Base-by-base conservation (phyloP, 1,140 invertebrate genomes). In the Drosophila carrolli region DNA sequence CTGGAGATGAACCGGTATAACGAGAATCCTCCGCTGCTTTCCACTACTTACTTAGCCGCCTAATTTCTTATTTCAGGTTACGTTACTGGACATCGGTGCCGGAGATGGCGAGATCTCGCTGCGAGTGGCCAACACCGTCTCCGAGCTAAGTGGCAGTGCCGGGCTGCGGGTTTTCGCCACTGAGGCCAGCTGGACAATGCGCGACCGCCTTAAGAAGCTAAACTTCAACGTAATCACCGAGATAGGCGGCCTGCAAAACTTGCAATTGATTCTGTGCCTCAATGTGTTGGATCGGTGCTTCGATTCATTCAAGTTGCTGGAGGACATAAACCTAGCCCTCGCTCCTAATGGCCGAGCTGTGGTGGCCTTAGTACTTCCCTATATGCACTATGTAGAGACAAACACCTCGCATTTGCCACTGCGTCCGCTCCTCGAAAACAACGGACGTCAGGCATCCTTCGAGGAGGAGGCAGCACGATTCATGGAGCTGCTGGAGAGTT, bases 261-360 rank as follows among this genome's bases (percentile, higher is more conserved):
- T 91, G 0, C 80, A 88, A 86, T 93, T 98, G 19, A 96, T 98
- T 38, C 94, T 95, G 32, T 98, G 97, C 84, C 93, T 98, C 1
- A 98, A 98, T 92, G 93, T 98, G 3, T 93, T 98, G 51, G 97
- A 98, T 92, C 94, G 97, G 53, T 98, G 97, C 93, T 96, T 96
- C 81, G 94, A 94, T 65, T 97, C 98, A 1, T 91, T 96, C 38
- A 94, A 94, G 32, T 92, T 98, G 7, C 92, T 98, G 8, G 93
- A 94, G 43, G 93, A 95, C 66, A 96, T 98, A 10, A 94, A 94
- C 66, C 78, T 86, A 11, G 93, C 94, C 9, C 90, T 98, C 8
- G 93, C 94, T 56, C 94, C 94, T 8, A 93, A 94, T 48, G 97
- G 97, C n/a, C 93, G 94, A 40, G 93, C 97, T 1, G 83, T 98